phyloP scores from a whole-genome alignment of 1,140 invertebrate species.

The Caenorhabditis latens region DNA sequence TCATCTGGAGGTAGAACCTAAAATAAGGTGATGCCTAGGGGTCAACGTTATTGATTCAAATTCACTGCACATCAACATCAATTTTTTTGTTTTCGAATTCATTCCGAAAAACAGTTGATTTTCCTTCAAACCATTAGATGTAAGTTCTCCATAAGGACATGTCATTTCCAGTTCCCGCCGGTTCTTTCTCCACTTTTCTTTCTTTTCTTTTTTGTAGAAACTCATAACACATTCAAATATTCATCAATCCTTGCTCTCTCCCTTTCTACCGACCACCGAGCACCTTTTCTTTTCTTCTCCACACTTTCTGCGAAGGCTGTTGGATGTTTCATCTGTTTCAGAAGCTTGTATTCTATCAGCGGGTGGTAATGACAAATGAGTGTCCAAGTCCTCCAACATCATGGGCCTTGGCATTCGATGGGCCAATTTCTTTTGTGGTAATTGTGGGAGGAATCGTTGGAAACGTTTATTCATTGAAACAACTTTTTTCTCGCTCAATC shows the following conservation, averaged over 20 bases:
- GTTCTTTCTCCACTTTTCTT: neutral
- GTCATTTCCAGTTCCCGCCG: neutral
- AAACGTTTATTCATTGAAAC: slow-evolving; percentile 47
- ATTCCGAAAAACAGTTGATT: too few species aligned
- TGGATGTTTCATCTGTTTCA: neutral
- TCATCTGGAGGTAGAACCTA: too few species aligned
- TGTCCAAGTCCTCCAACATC: slow-evolving; percentile 17
- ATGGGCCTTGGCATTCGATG: slow-evolving; percentile 17
- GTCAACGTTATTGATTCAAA: too few species aligned
- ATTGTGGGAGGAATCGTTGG: slow-evolving; percentile 44
- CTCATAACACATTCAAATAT: slow-evolving; percentile 42
- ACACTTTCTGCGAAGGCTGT: neutral
- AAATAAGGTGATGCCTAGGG: too few species aligned
- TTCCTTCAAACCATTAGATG: too few species aligned
- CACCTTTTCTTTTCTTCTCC: neutral
- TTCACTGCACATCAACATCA: too few species aligned
- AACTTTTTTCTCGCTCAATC: slow-evolving; percentile 50
- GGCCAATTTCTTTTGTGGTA: neutral
- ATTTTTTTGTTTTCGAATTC: too few species aligned
- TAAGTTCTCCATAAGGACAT: neutral
- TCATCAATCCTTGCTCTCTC: neutral
- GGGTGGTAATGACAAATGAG: slow-evolving; percentile 21
- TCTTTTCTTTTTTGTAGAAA: neutral
- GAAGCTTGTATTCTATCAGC: slow-evolving; percentile 11
- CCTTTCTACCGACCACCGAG: slow-evolving; percentile 21